phyloP scores from a whole-genome alignment of 2,113 vertebrate genomes.

The Cheilinus undulatus region DNA sequence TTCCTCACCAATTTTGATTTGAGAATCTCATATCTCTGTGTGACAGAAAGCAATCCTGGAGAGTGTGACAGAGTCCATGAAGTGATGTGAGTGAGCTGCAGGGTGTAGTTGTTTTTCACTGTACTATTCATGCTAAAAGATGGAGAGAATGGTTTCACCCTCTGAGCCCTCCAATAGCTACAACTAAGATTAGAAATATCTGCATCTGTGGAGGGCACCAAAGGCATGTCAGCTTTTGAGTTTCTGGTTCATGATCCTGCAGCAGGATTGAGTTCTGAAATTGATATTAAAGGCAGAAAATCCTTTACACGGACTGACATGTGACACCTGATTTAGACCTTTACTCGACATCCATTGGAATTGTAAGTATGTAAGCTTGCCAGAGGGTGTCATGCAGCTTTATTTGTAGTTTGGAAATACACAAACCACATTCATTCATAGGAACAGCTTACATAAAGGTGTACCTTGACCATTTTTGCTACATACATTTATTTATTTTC shows the following conservation, averaged over 20 bases:
- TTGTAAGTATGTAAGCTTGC: not conserved
- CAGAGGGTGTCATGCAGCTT: not conserved
- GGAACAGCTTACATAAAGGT: not conserved
- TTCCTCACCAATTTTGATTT: constrained; percentile 42
- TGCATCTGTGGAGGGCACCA: not conserved
- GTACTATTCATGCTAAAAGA: constrained; percentile 18
- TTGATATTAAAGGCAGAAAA: constrained; percentile 12
- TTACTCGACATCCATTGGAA: not conserved
- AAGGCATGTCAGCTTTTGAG: not conserved
- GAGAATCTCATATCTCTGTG: constrained; percentile 37
- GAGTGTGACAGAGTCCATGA: constrained; percentile 36
- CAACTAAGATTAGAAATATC: constrained; percentile 26
- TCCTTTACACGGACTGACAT: not conserved
- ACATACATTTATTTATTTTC: too few relatives aligned
- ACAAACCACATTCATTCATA: not conserved
- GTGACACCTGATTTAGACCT: not conserved
- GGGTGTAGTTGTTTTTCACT: not conserved
- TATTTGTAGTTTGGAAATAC: not conserved
- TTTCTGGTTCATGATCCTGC: not conserved
- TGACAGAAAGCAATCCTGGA: constrained; percentile 40
- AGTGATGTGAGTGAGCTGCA: constrained; percentile 16
- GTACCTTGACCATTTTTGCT: too few relatives aligned
- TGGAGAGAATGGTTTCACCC: constrained; percentile 23
- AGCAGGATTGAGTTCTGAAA: constrained; percentile 21
- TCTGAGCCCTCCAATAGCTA: constrained; percentile 9